phyloP scores from a whole-genome alignment of 1,140 invertebrate genomes.

The Drosophila obscura region DNA sequence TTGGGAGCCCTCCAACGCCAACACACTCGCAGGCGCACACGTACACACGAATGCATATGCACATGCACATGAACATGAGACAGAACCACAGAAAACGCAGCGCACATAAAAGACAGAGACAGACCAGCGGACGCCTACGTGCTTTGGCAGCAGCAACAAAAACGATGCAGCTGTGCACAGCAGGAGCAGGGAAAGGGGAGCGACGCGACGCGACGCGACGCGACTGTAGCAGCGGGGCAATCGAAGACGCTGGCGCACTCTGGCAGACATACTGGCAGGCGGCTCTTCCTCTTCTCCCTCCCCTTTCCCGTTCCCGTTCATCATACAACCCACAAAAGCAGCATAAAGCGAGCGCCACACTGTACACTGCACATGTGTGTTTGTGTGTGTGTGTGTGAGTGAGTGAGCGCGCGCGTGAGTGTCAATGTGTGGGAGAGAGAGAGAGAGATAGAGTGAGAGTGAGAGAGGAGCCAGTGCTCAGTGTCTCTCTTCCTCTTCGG shows the following conservation, averaged over 20 bases:
- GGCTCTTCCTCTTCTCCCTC: constrained; percentile 42
- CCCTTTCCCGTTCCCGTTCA: constrained; percentile 3
- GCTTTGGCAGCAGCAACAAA: constrained; percentile 60
- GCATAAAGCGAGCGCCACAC: constrained; percentile 78
- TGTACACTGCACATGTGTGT: constrained; percentile 27
- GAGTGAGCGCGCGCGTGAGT: constrained; percentile 29
- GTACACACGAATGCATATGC: constrained; percentile 12
- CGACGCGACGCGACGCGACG: not conserved
- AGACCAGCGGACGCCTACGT: constrained; percentile 76
- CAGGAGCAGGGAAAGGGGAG: constrained; percentile 13
- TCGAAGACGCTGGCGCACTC: constrained; percentile 68
- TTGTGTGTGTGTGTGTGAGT: constrained; percentile 24
- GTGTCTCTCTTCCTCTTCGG: constrained; percentile 29
- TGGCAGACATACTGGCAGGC: constrained; percentile 78
- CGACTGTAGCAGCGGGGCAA: constrained; percentile 4
- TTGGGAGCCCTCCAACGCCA: constrained; percentile 47
- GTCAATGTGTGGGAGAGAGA: too few relatives aligned
- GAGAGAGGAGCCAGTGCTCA: constrained; percentile 12
- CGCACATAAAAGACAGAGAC: constrained; percentile 24
- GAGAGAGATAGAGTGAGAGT: too few relatives aligned
- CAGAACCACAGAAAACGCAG: constrained; percentile 5
- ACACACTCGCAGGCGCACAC: constrained; percentile 11
- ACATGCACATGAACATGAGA: not conserved
- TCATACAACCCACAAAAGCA: constrained; percentile 40
- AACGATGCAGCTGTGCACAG: constrained; percentile 54